These are phyloP conservation scores for Tenthredo notha DNA, from an alignment of 2,888 invertebrate species.

Conservation along the genomic window DNA sequence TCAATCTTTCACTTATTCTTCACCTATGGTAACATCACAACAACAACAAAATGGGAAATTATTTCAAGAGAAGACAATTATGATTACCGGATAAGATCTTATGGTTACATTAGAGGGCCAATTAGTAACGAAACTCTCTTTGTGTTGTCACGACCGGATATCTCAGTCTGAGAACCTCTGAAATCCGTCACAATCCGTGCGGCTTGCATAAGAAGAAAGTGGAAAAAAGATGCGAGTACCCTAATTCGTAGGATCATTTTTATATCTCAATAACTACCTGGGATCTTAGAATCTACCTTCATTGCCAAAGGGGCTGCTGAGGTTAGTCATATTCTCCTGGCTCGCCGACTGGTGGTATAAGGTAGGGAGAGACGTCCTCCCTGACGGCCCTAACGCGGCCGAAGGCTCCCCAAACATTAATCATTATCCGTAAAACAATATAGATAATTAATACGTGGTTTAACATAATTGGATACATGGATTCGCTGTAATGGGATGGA, in stretches of 20 bases:
- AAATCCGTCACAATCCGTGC: not conserved
- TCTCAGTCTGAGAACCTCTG: not conserved
- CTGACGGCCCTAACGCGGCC: slow-evolving; percentile 39
- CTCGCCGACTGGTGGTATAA: slow-evolving; percentile 33
- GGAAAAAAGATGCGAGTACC: not conserved
- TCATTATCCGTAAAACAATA: slow-evolving; percentile 71
- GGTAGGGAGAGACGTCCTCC: slow-evolving; percentile 51
- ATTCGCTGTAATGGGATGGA: slow-evolving; percentile 64
- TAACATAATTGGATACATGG: slow-evolving; percentile 69
- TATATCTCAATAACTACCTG: slow-evolving; percentile 26
- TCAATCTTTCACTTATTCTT: slow-evolving; percentile 22
- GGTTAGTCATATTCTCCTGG: slow-evolving; percentile 52
- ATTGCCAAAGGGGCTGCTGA: slow-evolving; percentile 30
- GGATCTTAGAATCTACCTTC: not conserved
- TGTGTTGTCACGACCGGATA: slow-evolving; percentile 1
- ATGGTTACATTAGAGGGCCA: not conserved
- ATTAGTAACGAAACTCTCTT: slow-evolving; percentile 30
- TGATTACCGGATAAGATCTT: slow-evolving; percentile 8
- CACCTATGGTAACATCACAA: not conserved
- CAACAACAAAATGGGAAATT: not conserved
- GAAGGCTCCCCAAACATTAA: slow-evolving; percentile 74
- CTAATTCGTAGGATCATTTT: not conserved
- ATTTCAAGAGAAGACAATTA: slow-evolving; percentile 16
- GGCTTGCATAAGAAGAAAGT: not conserved
- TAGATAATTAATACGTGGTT: slow-evolving; percentile 72